Evolutionary conservation across 2,113 vertebrate genomes (phyloP).

Genomic region (Crypturellus undulatus): DNA sequence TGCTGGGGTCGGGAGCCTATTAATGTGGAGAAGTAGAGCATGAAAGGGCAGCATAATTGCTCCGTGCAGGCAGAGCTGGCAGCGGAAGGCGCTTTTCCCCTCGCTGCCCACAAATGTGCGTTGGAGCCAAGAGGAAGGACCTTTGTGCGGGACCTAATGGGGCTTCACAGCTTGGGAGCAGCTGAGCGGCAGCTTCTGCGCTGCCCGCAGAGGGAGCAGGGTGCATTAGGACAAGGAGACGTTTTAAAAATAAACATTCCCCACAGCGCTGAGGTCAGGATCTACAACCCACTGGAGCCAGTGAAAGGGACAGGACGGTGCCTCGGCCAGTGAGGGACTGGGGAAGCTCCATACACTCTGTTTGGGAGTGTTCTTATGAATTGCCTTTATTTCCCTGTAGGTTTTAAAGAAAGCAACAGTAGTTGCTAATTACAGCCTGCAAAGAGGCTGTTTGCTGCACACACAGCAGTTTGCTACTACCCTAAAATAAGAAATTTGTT

Average conservation of each 20-base stretch:
- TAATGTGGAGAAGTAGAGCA: background rate
- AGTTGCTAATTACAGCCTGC: background rate
- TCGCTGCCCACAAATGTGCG: background rate
- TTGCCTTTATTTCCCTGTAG: background rate
- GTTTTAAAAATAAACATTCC: background rate
- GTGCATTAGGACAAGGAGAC: background rate
- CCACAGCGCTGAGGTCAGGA: background rate
- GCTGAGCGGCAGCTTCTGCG: background rate
- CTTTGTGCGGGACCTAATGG: background rate
- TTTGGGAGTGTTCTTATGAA: background rate
- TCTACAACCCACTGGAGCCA: background rate
- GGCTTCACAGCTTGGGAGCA: background rate
- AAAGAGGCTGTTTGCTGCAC: background rate
- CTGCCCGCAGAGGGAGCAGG: background rate
- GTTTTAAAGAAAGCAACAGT: background rate
- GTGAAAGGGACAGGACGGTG: background rate
- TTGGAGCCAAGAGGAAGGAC: background rate
- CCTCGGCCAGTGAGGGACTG: background rate
- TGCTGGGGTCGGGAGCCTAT: background rate
- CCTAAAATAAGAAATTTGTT: slow-evolving; percentile 54
- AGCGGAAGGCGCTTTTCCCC: accelerated
- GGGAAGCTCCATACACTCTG: background rate
- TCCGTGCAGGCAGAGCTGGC: background rate
- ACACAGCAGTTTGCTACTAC: background rate
- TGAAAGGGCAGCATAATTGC: background rate